These are phyloP conservation scores for Spinibarbus caldwelli DNA, from an alignment of 2,797 vertebrate species.

Conservation along the genomic window DNA sequence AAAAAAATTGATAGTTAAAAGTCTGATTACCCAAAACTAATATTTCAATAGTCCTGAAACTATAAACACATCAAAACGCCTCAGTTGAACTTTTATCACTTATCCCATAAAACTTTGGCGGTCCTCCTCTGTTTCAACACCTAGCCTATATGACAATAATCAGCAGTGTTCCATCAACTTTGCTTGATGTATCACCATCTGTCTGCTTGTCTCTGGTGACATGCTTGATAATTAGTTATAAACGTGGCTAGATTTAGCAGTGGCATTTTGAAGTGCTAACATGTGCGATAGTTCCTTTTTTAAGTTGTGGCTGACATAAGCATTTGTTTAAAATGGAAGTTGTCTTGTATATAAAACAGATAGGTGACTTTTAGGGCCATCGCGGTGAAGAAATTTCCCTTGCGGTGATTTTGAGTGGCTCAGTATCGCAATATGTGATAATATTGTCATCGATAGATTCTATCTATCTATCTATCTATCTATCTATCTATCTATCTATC, in stretches of 20 bases:
- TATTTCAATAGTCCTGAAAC: not conserved
- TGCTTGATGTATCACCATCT: constrained; percentile 39
- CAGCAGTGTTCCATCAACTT: constrained; percentile 34
- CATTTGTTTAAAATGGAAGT: not conserved
- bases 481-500: too few relatives aligned
- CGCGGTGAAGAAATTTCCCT: too few relatives aligned
- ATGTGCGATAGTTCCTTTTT: constrained; percentile 11
- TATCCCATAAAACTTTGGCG: not conserved
- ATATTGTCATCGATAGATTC: too few relatives aligned
- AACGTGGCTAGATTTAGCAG: constrained; percentile 37
- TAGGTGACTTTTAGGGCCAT: not conserved
- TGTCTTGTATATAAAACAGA: not conserved
- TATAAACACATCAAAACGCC: not conserved
- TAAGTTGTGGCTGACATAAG: not conserved
- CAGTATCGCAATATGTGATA: too few relatives aligned
- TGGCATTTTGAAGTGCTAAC: constrained; percentile 6
- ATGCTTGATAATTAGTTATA: constrained; percentile 35
- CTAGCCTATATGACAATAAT: constrained; percentile 28
- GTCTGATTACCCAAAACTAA: not conserved
- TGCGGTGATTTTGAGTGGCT: too few relatives aligned
- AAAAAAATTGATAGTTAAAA: not conserved
- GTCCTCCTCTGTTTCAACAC: constrained; percentile 1
- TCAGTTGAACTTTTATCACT: not conserved
- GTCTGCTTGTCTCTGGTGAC: constrained; percentile 35
- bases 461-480: too few relatives aligned